Evolutionary conservation across 2,888 invertebrate species (phyloP), one percentile per base, ranked within the genome.

Genomic region (Rhingia campestris): DNA sequence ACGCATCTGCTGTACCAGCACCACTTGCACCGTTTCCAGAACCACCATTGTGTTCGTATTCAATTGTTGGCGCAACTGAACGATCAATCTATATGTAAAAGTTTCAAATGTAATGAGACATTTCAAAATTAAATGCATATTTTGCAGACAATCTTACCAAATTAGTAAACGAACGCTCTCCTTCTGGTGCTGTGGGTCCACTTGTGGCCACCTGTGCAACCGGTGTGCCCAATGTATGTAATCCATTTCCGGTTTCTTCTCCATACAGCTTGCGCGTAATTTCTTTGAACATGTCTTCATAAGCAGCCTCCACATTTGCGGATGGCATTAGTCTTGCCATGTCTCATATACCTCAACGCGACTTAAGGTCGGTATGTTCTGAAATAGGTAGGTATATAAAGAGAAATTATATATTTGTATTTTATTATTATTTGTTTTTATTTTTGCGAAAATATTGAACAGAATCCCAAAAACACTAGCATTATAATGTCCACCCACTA

Each of bases 251-350:
- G 89, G 92, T 91, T 91, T 97, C 97, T 91, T 97, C 96, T 86
- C 97, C 97, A 92, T 97, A 97, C 87, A 97, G 93, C 92, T 97
- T 97, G 91, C 96, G 94, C 86, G 97, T 97, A 90, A 97, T 97
- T 93, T 97, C 97, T 92, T 97, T 97, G 85, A 93, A 92, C 93
- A 93, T 91, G 92, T 93, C 91, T 92, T 92, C 91, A 89, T 91
- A 92, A 86, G 91, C 89, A 87, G 91, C 91, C 91, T 91, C 91
- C 89, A 91, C 91, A 91, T 91, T 91, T 89, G 91, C 90, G 89
- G 91, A 89, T 74, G 90, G 91, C 88, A 91, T 91, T 91, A 92
- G 88, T 90, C 91, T 90, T 89, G 91, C 91, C 91, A 92, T 92
- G 87, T 89, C 88, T 88, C 86, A 86, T 86, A 86, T 81, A 86